Evolutionary conservation across 2,113 vertebrate species (phyloP).

Genomic region (Melanerpes formicivorus): DNA sequence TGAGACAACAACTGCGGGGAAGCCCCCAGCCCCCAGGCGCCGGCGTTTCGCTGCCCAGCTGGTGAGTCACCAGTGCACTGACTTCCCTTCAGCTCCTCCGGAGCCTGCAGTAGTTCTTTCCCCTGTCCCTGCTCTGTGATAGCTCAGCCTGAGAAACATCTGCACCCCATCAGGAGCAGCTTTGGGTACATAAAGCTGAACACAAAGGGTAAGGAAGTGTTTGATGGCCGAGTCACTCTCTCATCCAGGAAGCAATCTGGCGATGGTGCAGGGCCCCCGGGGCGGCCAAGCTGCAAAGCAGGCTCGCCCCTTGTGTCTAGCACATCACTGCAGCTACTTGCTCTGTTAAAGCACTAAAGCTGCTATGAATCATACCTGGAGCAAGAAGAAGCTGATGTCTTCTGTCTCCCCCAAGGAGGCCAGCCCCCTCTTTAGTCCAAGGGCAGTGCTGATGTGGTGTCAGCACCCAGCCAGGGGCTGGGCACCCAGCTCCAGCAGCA

Average conservation of each 20-base stretch:
- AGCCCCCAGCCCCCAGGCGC: no score
- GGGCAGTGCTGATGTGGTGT: neutral
- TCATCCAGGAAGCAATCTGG: constrained; percentile 48
- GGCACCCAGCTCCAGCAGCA: rapidly evolving
- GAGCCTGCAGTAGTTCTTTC: constrained; percentile 25
- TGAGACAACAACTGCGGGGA: neutral
- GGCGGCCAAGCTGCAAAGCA: constrained; percentile 10
- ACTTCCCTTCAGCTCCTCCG: neutral
- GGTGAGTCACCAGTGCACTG: rapidly evolving
- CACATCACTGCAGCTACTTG: neutral
- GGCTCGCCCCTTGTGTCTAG: neutral
- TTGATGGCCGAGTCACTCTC: neutral
- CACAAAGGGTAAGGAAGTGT: constrained; percentile 18
- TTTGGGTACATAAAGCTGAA: constrained; percentile 36
- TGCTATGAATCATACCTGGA: neutral
- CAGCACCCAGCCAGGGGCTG: neutral
- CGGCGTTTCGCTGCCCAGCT: neutral
- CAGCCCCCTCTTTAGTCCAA: neutral
- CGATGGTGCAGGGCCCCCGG: neutral
- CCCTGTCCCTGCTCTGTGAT: neutral
- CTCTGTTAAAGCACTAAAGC: neutral
- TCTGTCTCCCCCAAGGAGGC: neutral
- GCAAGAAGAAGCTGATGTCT: neutral
- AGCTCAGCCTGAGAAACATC: constrained; percentile 38
- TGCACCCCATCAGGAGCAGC: constrained; percentile 39